Evolutionary conservation across 2,888 invertebrate genomes (phyloP).

Genomic region (Linnaemya vulpina): DNA sequence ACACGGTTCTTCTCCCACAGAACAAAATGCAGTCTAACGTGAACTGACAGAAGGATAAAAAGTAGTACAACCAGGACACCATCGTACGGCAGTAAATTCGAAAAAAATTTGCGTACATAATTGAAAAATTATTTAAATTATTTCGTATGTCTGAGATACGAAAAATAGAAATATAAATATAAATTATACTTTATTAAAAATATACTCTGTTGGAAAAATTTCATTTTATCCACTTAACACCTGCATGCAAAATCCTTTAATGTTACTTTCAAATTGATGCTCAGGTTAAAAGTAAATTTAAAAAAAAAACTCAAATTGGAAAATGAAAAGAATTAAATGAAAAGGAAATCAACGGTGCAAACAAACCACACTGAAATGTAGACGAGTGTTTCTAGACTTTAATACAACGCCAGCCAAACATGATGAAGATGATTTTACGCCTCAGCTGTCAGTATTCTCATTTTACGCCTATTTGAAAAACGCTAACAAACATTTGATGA

Average conservation of each 20-base stretch:
- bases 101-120: too few relatives aligned
- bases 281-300: constrained; percentile 1
- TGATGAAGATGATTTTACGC: constrained; percentile 59
- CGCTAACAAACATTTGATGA: constrained; percentile 42
- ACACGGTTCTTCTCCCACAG: too few relatives aligned
- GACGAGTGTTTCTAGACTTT: constrained; percentile 49
- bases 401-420: constrained; percentile 32
- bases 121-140: too few relatives aligned
- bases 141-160: too few relatives aligned
- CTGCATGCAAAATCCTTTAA: constrained; percentile 45
- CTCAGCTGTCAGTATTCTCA: constrained; percentile 23
- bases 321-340: constrained; percentile 7
- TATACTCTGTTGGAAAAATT: not conserved
- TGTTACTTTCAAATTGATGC: not conserved
- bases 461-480: constrained; percentile 16
- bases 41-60: too few relatives aligned
- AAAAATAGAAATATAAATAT: too few relatives aligned
- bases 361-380: constrained; percentile 46
- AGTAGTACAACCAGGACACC: too few relatives aligned
- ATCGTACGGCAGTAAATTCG: too few relatives aligned
- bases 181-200: too few relatives aligned
- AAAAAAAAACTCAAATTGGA: constrained; percentile 2
- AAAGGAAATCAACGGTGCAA: constrained; percentile 13
- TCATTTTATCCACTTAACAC: constrained; percentile 49
- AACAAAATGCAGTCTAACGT: too few relatives aligned